Percentiles rank a stretch among this genome's conserved stretches.
Evolutionary conservation across 2,888 invertebrate genomes (phyloP).

Genomic region (Catocala sponsa): DNA sequence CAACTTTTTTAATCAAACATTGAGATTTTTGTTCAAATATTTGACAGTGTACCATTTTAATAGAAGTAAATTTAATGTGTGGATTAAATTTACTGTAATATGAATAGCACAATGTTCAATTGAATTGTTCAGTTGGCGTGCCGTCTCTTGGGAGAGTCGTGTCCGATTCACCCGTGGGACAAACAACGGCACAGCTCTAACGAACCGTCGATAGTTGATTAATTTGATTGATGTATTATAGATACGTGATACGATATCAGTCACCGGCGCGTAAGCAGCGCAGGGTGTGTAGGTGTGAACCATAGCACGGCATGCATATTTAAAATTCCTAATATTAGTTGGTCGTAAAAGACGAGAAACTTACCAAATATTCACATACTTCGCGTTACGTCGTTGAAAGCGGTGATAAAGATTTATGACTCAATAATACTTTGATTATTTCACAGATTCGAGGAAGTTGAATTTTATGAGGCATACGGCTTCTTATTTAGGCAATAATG

Average conservation of each 20-base stretch:
- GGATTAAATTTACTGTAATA: slow-evolving; percentile 2
- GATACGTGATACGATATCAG: slow-evolving; percentile 22
- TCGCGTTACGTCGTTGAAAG: slow-evolving; percentile 64
- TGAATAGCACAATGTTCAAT: slow-evolving; percentile 6
- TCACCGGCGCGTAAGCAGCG: slow-evolving; percentile 15
- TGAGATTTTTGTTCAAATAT: not conserved
- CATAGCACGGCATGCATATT: slow-evolving; percentile 16
- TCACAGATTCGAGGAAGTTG: slow-evolving; percentile 81
- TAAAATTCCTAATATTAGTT: slow-evolving; percentile 41
- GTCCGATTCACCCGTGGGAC: slow-evolving; percentile 23
- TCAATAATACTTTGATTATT: slow-evolving; percentile 85
- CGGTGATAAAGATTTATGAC: slow-evolving; percentile 82
- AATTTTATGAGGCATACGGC: slow-evolving; percentile 79
- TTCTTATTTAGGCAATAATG: slow-evolving; percentile 81
- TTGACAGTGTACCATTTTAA: not conserved
- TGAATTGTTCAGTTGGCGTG: slow-evolving; percentile 25
- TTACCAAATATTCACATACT: slow-evolving; percentile 80
- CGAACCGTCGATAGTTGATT: slow-evolving; percentile 36
- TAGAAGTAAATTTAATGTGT: not conserved
- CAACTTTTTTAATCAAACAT: not conserved
- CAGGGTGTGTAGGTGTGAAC: not conserved
- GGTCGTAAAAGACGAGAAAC: slow-evolving; percentile 65
- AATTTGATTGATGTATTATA: slow-evolving; percentile 42
- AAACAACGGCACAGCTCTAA: slow-evolving; percentile 28
- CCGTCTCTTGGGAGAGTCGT: slow-evolving; percentile 33